These are phyloP conservation scores for Aproaerema taeniolella DNA, from an alignment of 2,888 invertebrate genomes.

Conservation along the genomic window DNA sequence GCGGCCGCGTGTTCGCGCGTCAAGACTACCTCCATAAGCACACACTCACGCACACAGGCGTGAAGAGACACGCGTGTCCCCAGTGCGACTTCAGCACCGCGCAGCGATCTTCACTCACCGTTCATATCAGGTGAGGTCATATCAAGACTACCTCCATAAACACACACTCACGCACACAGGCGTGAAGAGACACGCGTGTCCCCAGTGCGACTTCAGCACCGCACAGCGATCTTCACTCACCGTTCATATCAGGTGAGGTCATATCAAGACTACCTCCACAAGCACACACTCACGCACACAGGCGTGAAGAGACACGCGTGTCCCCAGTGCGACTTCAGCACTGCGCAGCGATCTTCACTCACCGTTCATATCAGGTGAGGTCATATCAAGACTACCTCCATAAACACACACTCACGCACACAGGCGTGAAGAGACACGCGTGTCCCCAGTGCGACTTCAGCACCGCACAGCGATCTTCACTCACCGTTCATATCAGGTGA, in stretches of 20 bases:
- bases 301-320: conserved; percentile 35
- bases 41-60: conserved; percentile 47
- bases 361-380: conserved; percentile 37
- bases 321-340: conserved; percentile 49
- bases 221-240: conserved; percentile 54
- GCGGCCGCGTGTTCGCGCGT: conserved; percentile 52
- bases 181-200: conserved; percentile 52
- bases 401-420: no score
- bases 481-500: conserved; percentile 57
- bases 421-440: no score
- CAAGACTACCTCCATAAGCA: conserved; percentile 58
- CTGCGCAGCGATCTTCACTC: conserved; percentile 52
- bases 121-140: conserved; percentile 48
- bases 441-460: conserved; percentile 56
- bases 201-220: conserved; percentile 50
- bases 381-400: no score
- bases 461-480: conserved; percentile 50
- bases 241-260: conserved; percentile 50
- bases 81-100: conserved; percentile 51
- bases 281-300: not conserved
- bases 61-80: conserved; percentile 48
- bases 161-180: no score
- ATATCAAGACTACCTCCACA: conserved; percentile 46
- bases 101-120: conserved; percentile 52
- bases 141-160: conserved; percentile 48